These are phyloP conservation scores for Myopa tessellatipennis DNA, from an alignment of 2,888 invertebrate genomes.

Conservation along the genomic window DNA sequence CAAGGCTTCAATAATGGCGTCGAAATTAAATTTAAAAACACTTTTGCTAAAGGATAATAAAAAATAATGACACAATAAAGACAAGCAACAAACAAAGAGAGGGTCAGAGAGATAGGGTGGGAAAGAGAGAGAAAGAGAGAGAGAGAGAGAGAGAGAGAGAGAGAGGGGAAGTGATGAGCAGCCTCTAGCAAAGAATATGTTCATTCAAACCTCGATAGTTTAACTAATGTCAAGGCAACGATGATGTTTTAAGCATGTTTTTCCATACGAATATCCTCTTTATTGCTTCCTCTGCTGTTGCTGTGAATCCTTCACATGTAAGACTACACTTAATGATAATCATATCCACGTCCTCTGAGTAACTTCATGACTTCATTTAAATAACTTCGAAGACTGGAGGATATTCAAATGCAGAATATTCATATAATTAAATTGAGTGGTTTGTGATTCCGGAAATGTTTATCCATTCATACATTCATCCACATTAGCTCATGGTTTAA, in stretches of 20 bases:
- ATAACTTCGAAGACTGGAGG: too few species aligned
- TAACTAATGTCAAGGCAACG: background rate
- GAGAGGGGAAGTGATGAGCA: background rate
- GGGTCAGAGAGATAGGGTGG: background rate
- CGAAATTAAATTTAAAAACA: background rate
- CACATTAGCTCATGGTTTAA: background rate
- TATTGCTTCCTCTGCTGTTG: too few species aligned
- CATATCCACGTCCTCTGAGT: too few species aligned
- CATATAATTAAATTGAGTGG: too few species aligned
- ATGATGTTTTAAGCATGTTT: background rate
- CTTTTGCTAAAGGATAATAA: background rate
- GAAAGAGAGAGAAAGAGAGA: background rate
- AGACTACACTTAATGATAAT: too few species aligned
- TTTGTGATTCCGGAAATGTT: too few species aligned
- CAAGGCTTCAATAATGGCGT: background rate
- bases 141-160: background rate
- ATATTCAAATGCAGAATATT: too few species aligned
- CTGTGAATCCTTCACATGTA: too few species aligned
- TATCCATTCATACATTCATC: background rate
- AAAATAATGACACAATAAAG: background rate
- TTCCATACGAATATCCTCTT: too few species aligned
- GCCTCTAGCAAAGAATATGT: background rate
- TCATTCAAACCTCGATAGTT: background rate
- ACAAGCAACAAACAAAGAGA: background rate
- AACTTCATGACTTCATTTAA: too few species aligned